Percentiles rank a stretch among this genome's conserved stretches.
These are phyloP conservation scores for Myotis yumanensis DNA, from an alignment of 2,113 vertebrate genomes.

Conservation along the genomic window DNA sequence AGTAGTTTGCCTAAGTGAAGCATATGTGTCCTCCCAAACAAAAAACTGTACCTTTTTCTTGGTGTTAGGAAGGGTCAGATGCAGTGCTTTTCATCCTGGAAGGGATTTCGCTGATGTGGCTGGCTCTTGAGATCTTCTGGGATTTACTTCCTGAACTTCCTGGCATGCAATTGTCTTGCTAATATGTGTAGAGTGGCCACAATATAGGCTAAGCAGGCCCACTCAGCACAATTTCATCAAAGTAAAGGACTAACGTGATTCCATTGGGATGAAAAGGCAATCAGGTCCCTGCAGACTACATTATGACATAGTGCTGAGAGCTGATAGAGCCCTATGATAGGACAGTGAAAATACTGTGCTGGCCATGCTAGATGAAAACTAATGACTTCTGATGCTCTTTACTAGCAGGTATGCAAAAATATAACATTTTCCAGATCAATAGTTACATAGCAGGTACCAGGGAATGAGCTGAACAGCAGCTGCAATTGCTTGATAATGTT, in stretches of 20 bases:
- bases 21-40: not conserved
- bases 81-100: not conserved
- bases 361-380: not conserved
- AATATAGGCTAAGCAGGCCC: not conserved
- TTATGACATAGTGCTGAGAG: not conserved
- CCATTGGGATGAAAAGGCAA: not conserved
- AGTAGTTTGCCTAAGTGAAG: not conserved
- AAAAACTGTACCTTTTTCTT: not conserved
- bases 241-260: slow-evolving; percentile 9
- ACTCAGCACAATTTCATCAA: slow-evolving; percentile 10
- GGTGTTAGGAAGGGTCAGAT: not conserved
- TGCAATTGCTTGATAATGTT: not conserved
- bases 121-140: not conserved
- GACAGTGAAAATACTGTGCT: not conserved
- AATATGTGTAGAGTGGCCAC: not conserved
- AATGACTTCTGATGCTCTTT: slow-evolving; percentile 10
- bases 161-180: not conserved
- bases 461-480: not conserved
- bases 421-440: slow-evolving; percentile 21
- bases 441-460: not conserved
- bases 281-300: not conserved
- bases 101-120: not conserved
- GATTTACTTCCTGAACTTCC: not conserved
- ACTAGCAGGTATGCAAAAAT: not conserved
- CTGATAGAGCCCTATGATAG: not conserved